These are phyloP conservation scores for Drosophila mulleri DNA, from an alignment of 2,888 invertebrate species.

Conservation along the genomic window DNA sequence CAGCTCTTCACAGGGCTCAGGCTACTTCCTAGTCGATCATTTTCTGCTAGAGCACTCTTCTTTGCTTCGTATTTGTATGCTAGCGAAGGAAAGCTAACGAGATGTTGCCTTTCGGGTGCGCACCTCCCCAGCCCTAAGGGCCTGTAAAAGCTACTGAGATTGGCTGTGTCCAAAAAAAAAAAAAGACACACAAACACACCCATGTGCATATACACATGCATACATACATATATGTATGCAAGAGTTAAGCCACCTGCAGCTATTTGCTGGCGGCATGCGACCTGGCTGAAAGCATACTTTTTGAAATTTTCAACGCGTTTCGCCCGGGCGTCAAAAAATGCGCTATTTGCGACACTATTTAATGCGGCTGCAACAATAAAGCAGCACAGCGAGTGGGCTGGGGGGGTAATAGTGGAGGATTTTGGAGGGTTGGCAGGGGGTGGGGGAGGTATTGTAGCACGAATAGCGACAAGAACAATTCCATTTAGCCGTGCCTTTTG, in stretches of 20 bases:
- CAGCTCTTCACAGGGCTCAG: no score
- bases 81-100: neutral
- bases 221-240: constrained; percentile 3
- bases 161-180: neutral
- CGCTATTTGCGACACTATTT: constrained; percentile 70
- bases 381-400: neutral
- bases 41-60: neutral
- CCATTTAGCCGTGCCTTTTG: constrained; percentile 14
- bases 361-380: constrained; percentile 30
- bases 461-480: constrained; percentile 37
- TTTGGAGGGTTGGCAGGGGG: no score
- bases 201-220: neutral
- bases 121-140: neutral
- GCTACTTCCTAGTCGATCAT: neutral
- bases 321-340: constrained; percentile 59
- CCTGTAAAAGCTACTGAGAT: neutral
- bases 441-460: neutral
- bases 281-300: constrained; percentile 28
- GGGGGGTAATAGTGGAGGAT: neutral
- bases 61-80: neutral
- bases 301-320: constrained; percentile 13
- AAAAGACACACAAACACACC: neutral
- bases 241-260: constrained; percentile 14
- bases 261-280: constrained; percentile 40
- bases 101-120: neutral